Evolutionary conservation across 2,797 vertebrate species (phyloP).

Genomic region (Nyctalus aviator): DNA sequence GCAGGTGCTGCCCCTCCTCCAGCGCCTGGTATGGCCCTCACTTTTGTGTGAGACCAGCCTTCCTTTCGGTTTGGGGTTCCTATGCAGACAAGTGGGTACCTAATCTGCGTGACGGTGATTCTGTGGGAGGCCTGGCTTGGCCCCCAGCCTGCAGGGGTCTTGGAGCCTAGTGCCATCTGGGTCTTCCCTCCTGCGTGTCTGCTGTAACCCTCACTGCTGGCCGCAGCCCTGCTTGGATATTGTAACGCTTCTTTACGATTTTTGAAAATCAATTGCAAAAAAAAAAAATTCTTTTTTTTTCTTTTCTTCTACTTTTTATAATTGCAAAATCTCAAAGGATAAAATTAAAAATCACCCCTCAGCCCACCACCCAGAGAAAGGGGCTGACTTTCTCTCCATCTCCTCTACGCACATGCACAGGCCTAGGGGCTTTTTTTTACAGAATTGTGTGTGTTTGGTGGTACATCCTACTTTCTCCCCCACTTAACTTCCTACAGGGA

Average conservation of each 20-base stretch:
- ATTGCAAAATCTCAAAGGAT: neutral
- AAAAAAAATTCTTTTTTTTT: neutral
- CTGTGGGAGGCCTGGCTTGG: neutral
- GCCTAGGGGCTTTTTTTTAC: neutral
- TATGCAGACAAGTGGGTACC: neutral
- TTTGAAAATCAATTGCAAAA: conserved; percentile 22
- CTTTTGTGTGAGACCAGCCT: neutral
- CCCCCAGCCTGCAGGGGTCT: neutral
- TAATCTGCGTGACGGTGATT: neutral
- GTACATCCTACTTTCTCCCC: neutral
- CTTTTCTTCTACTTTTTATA: conserved; percentile 23
- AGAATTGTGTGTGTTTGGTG: neutral
- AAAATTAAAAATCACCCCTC: neutral
- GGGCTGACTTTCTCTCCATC: neutral
- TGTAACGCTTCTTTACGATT: neutral
- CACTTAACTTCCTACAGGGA: neutral
- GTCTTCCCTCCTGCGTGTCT: neutral
- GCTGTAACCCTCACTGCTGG: neutral
- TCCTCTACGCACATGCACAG: neutral
- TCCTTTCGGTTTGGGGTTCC: neutral
- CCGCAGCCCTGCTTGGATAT: neutral
- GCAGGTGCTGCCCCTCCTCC: too few species aligned
- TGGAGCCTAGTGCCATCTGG: too few species aligned
- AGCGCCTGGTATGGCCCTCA: fast-evolving
- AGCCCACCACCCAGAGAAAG: neutral